These are phyloP conservation scores for Drosophila lini DNA, from an alignment of 1,140 invertebrate genomes.

Conservation along the genomic window DNA sequence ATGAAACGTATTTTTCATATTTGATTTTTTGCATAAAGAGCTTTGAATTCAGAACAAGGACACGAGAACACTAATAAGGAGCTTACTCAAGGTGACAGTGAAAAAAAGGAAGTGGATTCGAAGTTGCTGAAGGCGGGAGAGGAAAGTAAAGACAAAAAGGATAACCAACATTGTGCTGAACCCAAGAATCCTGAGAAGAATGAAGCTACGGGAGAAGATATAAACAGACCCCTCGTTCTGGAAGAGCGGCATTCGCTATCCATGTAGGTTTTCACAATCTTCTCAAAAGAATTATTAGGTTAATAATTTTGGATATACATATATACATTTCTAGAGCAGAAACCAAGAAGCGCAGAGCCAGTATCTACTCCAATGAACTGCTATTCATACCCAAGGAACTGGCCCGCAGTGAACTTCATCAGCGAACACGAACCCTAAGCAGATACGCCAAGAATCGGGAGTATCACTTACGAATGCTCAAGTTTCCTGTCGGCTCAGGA, in stretches of 20 bases:
- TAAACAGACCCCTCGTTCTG: conserved; percentile 48
- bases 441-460: conserved; percentile 33
- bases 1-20: not conserved
- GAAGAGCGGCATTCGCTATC: conserved; percentile 62
- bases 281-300: not conserved
- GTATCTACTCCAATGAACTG: conserved; percentile 51
- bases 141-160: not conserved
- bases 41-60: not conserved
- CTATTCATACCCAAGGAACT: conserved; percentile 69
- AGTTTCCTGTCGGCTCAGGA: conserved; percentile 55
- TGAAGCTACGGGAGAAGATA: conserved; percentile 9
- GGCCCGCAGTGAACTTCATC: conserved; percentile 53
- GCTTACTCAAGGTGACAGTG: not conserved
- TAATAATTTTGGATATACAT: not conserved
- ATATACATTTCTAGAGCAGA: conserved; percentile 48
- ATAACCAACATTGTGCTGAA: not conserved
- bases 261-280: conserved; percentile 23
- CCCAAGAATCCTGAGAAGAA: not conserved
- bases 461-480: conserved; percentile 57
- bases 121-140: not conserved
- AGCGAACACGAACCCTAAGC: conserved; percentile 17
- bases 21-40: not conserved
- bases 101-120: not conserved
- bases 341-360: conserved; percentile 67
- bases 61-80: not conserved